Evolutionary conservation across 2,113 vertebrate genomes (phyloP).

Genomic region (Malaclemys terrapin): DNA sequence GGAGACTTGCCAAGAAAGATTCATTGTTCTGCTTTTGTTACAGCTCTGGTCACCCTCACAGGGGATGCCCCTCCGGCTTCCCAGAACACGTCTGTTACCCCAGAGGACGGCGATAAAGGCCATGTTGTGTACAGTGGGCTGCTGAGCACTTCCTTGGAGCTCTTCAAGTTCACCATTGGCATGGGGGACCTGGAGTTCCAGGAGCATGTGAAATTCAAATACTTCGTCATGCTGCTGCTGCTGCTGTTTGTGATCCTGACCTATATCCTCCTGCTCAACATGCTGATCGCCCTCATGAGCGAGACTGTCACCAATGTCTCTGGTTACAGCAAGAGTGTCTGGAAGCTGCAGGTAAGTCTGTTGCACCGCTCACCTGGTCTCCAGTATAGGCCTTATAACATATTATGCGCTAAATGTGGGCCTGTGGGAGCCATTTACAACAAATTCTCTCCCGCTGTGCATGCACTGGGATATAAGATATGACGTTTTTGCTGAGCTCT

Average conservation of each 20-base stretch:
- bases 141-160: slow-evolving; percentile 86
- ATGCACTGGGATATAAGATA: not conserved
- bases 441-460: not conserved
- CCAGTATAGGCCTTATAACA: not conserved
- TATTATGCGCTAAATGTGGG: not conserved
- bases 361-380: not conserved
- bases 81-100: slow-evolving; percentile 38
- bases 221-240: slow-evolving; percentile 89
- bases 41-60: slow-evolving; percentile 91
- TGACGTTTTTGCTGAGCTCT: not conserved
- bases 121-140: slow-evolving; percentile 78
- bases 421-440: not conserved
- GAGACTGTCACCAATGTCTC: slow-evolving; percentile 88
- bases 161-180: slow-evolving; percentile 98
- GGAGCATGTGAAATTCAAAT: slow-evolving; percentile 84
- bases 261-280: slow-evolving; percentile 95
- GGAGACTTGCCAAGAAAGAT: not conserved
- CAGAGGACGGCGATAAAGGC: not conserved
- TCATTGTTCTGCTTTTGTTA: not conserved
- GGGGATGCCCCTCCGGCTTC: slow-evolving; percentile 50
- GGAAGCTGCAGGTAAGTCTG: slow-evolving; percentile 92
- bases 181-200: slow-evolving; percentile 97
- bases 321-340: slow-evolving; percentile 86
- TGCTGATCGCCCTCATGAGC: slow-evolving; percentile 96
- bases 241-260: slow-evolving; percentile 94